Evolutionary conservation across 92 coral and sea anemone genomes (phyloP).

Genomic region (Phenganax stokvisi): DNA sequence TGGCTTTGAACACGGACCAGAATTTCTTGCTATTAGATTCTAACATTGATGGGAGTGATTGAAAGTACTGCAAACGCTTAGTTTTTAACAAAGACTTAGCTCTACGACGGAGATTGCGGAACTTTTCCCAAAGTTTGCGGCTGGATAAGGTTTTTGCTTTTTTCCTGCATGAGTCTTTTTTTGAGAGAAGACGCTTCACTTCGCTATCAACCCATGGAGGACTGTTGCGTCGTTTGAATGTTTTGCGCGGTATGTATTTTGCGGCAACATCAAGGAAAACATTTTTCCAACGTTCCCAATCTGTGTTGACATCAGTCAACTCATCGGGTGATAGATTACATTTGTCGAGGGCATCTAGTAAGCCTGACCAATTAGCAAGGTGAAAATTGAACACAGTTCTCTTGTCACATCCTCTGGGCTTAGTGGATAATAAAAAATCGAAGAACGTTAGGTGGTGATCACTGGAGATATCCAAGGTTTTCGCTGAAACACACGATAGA

Average conservation of each 20-base stretch:
- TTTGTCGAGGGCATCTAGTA: background rate
- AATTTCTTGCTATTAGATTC: conserved; percentile 24
- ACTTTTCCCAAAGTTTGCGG: conserved; percentile 39
- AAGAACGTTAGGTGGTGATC: conserved; percentile 42
- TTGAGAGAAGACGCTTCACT: conserved; percentile 25
- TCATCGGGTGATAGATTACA: conserved; percentile 28
- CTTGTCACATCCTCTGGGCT: conserved; percentile 27
- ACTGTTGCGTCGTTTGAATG: conserved; percentile 29
- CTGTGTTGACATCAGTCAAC: conserved; percentile 7
- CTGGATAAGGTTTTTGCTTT: conserved; percentile 12
- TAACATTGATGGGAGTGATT: background rate
- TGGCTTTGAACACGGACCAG: conserved; percentile 14
- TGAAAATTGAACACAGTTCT: conserved; percentile 34
- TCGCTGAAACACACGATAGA: conserved; percentile 13
- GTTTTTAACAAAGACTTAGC: conserved; percentile 29
- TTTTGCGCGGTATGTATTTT: conserved; percentile 35
- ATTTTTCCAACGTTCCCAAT: conserved; percentile 44
- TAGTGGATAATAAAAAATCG: conserved; percentile 27
- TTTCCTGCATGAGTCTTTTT: conserved; percentile 11
- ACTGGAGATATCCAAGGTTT: conserved; percentile 23
- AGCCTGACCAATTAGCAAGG: conserved; percentile 34
- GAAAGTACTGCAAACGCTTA: conserved; percentile 29
- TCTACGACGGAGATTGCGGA: conserved; percentile 34
- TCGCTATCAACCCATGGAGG: conserved; percentile 42
- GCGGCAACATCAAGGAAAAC: conserved; percentile 32